Evolutionary conservation across 1,140 invertebrate genomes (phyloP).

Genomic region (Mycetomoellerius zeteki): DNA sequence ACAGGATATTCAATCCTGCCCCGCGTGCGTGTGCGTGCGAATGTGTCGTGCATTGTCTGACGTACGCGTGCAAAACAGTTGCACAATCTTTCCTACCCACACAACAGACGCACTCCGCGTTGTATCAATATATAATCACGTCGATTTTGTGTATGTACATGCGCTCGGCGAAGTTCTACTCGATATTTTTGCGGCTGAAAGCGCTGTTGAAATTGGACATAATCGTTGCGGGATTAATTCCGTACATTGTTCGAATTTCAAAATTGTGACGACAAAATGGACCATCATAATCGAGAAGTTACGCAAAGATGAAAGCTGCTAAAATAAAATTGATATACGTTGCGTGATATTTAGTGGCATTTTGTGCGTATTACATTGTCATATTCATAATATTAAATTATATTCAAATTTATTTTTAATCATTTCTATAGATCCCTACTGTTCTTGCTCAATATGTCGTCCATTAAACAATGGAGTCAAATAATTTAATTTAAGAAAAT

Average conservation of each 20-base stretch:
- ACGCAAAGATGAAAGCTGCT: neutral
- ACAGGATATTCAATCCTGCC: conserved; percentile 83
- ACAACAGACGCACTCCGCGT: conserved; percentile 49
- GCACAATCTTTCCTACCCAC: conserved; percentile 76
- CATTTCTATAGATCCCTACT: too few relatives aligned
- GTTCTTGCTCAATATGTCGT: too few relatives aligned
- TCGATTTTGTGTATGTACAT: conserved; percentile 41
- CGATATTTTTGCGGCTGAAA: conserved; percentile 2
- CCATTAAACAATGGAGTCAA: too few relatives aligned
- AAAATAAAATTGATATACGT: conserved; percentile 2
- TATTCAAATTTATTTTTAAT: too few relatives aligned
- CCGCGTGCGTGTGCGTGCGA: conserved; percentile 3
- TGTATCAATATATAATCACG: conserved; percentile 35
- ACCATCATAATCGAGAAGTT: neutral
- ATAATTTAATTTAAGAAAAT: too few relatives aligned
- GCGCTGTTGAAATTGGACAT: neutral
- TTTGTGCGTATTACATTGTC: neutral
- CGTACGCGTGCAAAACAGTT: conserved; percentile 78
- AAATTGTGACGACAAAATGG: neutral
- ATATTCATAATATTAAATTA: too few relatives aligned
- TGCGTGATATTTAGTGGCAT: neutral
- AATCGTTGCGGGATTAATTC: neutral
- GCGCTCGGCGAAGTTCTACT: conserved; percentile 4
- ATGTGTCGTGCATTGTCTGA: conserved; percentile 78
- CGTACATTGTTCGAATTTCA: too few relatives aligned